These are phyloP conservation scores for Lydus trimaculatus DNA, from an alignment of 2,888 invertebrate species.

Conservation along the genomic window DNA sequence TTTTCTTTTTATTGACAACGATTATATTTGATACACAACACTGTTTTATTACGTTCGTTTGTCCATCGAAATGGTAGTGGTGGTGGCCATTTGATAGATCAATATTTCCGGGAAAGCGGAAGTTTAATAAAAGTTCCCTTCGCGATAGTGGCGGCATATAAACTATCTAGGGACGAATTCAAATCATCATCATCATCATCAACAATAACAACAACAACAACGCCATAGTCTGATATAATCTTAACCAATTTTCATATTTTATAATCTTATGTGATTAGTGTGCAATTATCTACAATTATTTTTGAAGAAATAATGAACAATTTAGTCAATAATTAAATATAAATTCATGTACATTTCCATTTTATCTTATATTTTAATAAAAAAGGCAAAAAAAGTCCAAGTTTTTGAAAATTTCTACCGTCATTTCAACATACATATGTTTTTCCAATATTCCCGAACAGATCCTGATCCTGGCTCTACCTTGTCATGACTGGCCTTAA, in stretches of 20 bases:
- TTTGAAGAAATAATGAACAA: neutral
- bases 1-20: no score
- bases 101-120: slow-evolving; percentile 38
- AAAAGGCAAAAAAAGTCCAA: no score
- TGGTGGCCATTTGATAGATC: slow-evolving; percentile 26
- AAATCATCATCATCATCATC: neutral
- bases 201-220: neutral
- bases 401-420: no score
- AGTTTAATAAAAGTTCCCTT: slow-evolving; percentile 13
- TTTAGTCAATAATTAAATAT: neutral
- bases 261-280: slow-evolving; percentile 2
- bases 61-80: neutral
- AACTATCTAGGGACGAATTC: neutral
- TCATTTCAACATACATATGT: no score
- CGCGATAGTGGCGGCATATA: neutral
- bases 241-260: neutral
- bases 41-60: neutral
- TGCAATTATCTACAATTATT: slow-evolving; percentile 15
- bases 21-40: neutral
- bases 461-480: slow-evolving; percentile 42
- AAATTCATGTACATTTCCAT: neutral
- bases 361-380: slow-evolving; percentile 1
- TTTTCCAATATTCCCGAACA: neutral
- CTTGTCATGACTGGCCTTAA: slow-evolving; percentile 55
- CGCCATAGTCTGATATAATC: neutral